Evolutionary conservation across 2,797 vertebrate genomes (phyloP).

Genomic region (Ptychadena robeensis): DNA sequence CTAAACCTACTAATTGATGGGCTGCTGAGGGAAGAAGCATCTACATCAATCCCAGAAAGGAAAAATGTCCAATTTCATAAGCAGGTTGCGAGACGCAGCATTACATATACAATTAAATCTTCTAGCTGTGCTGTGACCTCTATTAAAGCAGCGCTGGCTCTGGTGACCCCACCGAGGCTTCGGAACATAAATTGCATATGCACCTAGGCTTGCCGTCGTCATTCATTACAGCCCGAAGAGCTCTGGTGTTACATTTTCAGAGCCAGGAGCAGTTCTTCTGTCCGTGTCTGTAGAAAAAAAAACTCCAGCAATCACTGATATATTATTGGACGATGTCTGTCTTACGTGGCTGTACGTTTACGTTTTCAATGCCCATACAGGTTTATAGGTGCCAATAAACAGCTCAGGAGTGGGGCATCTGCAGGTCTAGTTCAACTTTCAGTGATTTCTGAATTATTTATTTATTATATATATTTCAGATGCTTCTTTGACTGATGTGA

Average conservation of each 20-base stretch:
- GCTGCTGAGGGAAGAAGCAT: constrained; percentile 31
- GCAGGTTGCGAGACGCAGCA: constrained; percentile 38
- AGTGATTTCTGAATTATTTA: neutral
- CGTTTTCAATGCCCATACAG: neutral
- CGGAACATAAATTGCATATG: constrained; percentile 49
- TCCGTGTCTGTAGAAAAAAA: constrained; percentile 20
- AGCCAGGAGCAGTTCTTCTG: constrained; percentile 3
- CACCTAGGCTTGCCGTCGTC: constrained; percentile 19
- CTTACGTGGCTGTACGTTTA: neutral
- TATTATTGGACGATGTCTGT: constrained; percentile 10
- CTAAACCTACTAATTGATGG: constrained; percentile 43
- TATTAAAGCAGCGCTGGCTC: constrained; percentile 44
- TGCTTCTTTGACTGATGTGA: neutral
- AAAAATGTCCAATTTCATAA: constrained; percentile 47
- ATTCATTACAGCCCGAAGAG: constrained; percentile 43
- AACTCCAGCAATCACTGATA: constrained; percentile 1
- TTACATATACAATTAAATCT: constrained; percentile 57
- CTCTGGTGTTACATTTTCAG: constrained; percentile 19
- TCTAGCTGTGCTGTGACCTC: constrained; percentile 40
- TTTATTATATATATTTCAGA: no score
- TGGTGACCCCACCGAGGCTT: constrained; percentile 18
- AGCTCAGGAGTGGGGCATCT: no score
- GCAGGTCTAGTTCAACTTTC: neutral
- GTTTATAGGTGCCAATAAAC: no score
- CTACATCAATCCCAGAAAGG: constrained; percentile 43